Conservation (phyloP, 92 coral and sea anemone genomes). For the Parazoanthus darwini region DNA sequence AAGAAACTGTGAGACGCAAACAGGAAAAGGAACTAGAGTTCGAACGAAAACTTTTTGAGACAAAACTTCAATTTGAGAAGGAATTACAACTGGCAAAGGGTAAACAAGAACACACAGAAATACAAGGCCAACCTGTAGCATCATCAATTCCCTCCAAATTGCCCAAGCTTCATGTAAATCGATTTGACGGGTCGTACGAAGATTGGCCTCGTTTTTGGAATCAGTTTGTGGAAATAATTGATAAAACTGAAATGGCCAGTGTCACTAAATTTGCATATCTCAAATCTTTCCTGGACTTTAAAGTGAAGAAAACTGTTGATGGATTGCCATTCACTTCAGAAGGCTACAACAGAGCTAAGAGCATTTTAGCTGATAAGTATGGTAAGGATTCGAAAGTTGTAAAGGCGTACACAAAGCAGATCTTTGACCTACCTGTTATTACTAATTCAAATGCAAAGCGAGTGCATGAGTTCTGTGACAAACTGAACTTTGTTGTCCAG, state of each 20-base stretch:
- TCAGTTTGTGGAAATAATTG: slow-evolving; percentile 42
- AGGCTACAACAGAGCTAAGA: slow-evolving; percentile 56
- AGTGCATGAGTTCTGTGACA: slow-evolving; percentile 55
- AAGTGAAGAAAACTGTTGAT: slow-evolving; percentile 41
- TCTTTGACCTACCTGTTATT: slow-evolving; percentile 38
- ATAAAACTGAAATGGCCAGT: slow-evolving; percentile 33
- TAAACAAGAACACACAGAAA: not conserved
- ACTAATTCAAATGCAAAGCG: slow-evolving; percentile 29
- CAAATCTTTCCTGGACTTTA: slow-evolving; percentile 15
- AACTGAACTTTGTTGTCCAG: slow-evolving; percentile 44
- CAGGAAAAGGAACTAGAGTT: slow-evolving; percentile 53
- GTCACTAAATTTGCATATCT: slow-evolving; percentile 55
- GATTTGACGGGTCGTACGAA: slow-evolving; percentile 43
- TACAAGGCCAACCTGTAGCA: not conserved
- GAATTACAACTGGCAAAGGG: slow-evolving; percentile 31
- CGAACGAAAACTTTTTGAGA: slow-evolving; percentile 53
- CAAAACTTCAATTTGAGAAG: slow-evolving; percentile 45
- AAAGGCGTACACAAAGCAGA: slow-evolving; percentile 38
- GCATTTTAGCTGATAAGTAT: slow-evolving; percentile 39
- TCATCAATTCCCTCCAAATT: slow-evolving; percentile 44
- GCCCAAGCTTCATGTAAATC: slow-evolving; percentile 35
- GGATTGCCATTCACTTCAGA: slow-evolving; percentile 50
- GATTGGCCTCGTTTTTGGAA: slow-evolving; percentile 54
- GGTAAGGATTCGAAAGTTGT: slow-evolving; percentile 39
- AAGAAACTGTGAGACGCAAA: not conserved